These are phyloP conservation scores for Sphaerolaimus hirsutus DNA, from an alignment of 2,888 invertebrate genomes.

Conservation along the genomic window DNA sequence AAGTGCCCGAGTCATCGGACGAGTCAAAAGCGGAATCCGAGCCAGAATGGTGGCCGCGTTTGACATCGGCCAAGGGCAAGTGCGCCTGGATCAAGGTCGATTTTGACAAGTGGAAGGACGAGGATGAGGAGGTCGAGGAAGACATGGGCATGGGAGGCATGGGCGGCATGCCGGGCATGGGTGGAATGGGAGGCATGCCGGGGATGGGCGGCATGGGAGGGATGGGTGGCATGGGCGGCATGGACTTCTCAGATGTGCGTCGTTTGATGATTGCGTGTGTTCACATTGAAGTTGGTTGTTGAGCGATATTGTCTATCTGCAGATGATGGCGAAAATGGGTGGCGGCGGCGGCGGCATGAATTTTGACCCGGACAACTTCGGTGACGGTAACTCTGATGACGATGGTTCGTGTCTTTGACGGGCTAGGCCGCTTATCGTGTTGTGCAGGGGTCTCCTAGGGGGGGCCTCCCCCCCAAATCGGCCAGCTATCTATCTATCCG, in stretches of 20 bases:
- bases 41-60: slow-evolving; percentile 27
- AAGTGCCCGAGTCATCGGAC: too few relatives aligned
- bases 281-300: too few relatives aligned
- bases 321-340: too few relatives aligned
- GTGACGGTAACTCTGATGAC: slow-evolving; percentile 2
- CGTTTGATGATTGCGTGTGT: too few relatives aligned
- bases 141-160: slow-evolving; percentile 30
- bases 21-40: too few relatives aligned
- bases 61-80: slow-evolving; percentile 29
- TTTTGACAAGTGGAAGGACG: slow-evolving; percentile 86
- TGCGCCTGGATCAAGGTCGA: slow-evolving; percentile 77
- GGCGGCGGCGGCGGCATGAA: too few relatives aligned
- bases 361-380: background rate
- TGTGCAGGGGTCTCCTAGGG: too few relatives aligned
- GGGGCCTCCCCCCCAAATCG: too few relatives aligned
- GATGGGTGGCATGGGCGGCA: background rate
- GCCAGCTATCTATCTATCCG: too few relatives aligned
- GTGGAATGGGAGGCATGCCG: slow-evolving; percentile 6
- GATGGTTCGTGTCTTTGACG: background rate
- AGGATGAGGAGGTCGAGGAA: slow-evolving; percentile 56
- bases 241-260: too few relatives aligned
- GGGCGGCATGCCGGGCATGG: background rate
- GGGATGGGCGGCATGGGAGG: slow-evolving; percentile 8
- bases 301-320: too few relatives aligned
- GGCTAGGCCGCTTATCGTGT: too few relatives aligned